Percentiles rank a stretch among this genome's conserved stretches.
phyloP scores from a whole-genome alignment of 2,888 invertebrate genomes.

The Gymnosoma rotundatum region DNA sequence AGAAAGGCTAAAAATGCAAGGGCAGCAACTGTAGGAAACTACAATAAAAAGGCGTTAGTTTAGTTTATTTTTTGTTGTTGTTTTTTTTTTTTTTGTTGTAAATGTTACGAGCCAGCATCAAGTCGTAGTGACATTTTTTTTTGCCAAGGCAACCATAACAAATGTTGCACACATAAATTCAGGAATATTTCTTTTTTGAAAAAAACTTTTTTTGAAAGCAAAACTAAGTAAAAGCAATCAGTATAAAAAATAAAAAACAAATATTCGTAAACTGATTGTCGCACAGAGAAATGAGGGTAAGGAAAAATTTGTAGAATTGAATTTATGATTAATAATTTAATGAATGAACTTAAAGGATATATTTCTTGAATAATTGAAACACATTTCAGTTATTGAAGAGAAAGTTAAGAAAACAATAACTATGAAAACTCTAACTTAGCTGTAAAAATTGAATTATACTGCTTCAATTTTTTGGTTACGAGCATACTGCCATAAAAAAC shows the following conservation, averaged over 20 bases:
- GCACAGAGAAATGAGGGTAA: background rate
- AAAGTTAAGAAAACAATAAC: too few species aligned
- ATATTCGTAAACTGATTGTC: background rate
- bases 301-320: background rate
- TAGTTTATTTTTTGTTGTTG: background rate
- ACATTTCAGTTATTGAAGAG: too few species aligned
- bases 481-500: too few species aligned
- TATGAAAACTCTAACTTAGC: too few species aligned
- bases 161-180: slow-evolving; percentile 41
- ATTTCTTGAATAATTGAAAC: background rate
- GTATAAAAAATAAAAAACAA: slow-evolving; percentile 15
- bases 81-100: background rate
- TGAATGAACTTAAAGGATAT: background rate
- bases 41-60: slow-evolving; percentile 60
- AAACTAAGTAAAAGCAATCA: slow-evolving; percentile 65
- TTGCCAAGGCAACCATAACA: slow-evolving; percentile 64
- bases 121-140: slow-evolving; percentile 42
- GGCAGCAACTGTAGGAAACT: slow-evolving; percentile 26
- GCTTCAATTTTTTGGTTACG: too few species aligned
- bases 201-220: slow-evolving; percentile 49
- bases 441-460: too few species aligned
- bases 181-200: slow-evolving; percentile 8
- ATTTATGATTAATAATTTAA: background rate
- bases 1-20: background rate
- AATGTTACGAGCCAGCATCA: slow-evolving; percentile 28